These are phyloP conservation scores for Spodoptera frugiperda DNA, from an alignment of 1,140 invertebrate genomes.

Conservation along the genomic window DNA sequence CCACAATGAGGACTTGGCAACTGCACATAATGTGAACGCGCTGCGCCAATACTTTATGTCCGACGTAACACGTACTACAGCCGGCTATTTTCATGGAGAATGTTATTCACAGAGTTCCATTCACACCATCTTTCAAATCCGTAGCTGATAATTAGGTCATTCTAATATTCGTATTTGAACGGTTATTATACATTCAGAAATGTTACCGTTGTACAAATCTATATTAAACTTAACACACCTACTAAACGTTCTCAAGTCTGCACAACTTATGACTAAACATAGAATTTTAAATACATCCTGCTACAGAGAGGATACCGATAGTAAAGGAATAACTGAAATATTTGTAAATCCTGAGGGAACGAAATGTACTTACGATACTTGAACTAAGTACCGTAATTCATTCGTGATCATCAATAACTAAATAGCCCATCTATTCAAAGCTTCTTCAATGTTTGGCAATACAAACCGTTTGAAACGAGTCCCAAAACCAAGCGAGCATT, in stretches of 20 bases:
- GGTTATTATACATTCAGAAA: too few species aligned
- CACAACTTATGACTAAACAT: too few species aligned
- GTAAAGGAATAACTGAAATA: too few species aligned
- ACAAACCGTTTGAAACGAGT: slow-evolving; percentile 16
- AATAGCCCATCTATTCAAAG: slow-evolving; percentile 30
- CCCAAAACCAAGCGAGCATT: slow-evolving; percentile 43
- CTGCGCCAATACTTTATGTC: slow-evolving; percentile 26
- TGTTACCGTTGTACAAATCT: too few species aligned
- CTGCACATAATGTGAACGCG: slow-evolving; percentile 4
- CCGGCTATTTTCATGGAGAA: slow-evolving; percentile 25
- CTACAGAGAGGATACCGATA: too few species aligned
- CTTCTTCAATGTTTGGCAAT: slow-evolving; percentile 30
- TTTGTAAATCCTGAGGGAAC: not conserved
- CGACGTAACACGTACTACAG: slow-evolving; percentile 15
- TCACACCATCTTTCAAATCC: not conserved
- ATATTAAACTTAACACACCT: too few species aligned
- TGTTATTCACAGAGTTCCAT: not conserved
- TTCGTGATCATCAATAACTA: slow-evolving; percentile 10
- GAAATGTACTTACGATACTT: not conserved
- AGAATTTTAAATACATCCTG: too few species aligned
- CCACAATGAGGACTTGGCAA: slow-evolving; percentile 19
- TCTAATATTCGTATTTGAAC: too few species aligned
- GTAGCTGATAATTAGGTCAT: too few species aligned
- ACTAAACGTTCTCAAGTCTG: too few species aligned
- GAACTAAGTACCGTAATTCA: not conserved